Evolutionary conservation across 2,888 invertebrate species (phyloP).

Genomic region (Platycheirus rosarum): DNA sequence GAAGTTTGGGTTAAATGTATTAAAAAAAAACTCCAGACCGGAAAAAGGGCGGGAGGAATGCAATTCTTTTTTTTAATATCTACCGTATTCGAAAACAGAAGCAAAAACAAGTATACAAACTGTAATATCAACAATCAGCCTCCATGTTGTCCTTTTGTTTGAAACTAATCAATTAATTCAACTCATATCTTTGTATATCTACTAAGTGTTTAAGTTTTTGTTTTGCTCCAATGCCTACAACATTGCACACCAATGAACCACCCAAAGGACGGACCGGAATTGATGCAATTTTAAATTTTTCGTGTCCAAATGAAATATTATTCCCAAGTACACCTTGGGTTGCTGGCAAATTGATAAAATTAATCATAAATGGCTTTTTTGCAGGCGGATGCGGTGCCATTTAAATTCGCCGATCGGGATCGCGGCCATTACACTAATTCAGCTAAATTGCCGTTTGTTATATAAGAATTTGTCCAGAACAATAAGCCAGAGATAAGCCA

Average conservation of each 20-base stretch:
- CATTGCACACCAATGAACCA: slow-evolving; percentile 19
- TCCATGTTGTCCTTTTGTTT: slow-evolving; percentile 70
- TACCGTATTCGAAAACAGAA: slow-evolving; percentile 4
- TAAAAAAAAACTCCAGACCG: too few species aligned
- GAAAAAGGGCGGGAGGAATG: slow-evolving; percentile 62
- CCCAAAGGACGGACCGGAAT: background rate
- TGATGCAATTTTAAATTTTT: slow-evolving; percentile 27
- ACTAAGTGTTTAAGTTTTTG: slow-evolving; percentile 10
- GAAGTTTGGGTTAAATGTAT: too few species aligned
- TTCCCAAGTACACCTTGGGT: slow-evolving; percentile 40
- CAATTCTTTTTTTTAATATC: slow-evolving; percentile 27
- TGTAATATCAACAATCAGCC: slow-evolving; percentile 65
- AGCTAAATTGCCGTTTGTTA: slow-evolving; percentile 63
- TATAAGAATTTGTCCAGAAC: slow-evolving; percentile 20
- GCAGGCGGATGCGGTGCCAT: slow-evolving; percentile 22
- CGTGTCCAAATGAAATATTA: slow-evolving; percentile 50
- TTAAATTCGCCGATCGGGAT: slow-evolving; percentile 57
- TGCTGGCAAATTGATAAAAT: slow-evolving; percentile 32
- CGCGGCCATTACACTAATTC: slow-evolving; percentile 63
- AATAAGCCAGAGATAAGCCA: slow-evolving; percentile 35
- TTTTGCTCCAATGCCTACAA: slow-evolving; percentile 12
- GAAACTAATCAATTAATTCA: slow-evolving; percentile 71
- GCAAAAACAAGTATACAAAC: slow-evolving; percentile 33
- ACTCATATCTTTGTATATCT: slow-evolving; percentile 25
- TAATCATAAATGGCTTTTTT: slow-evolving; percentile 46